A percentile compares a stretch with the other conserved stretches of the same genome.
phyloP scores from a whole-genome alignment of 2,113 vertebrate species.

The Laticauda colubrina region DNA sequence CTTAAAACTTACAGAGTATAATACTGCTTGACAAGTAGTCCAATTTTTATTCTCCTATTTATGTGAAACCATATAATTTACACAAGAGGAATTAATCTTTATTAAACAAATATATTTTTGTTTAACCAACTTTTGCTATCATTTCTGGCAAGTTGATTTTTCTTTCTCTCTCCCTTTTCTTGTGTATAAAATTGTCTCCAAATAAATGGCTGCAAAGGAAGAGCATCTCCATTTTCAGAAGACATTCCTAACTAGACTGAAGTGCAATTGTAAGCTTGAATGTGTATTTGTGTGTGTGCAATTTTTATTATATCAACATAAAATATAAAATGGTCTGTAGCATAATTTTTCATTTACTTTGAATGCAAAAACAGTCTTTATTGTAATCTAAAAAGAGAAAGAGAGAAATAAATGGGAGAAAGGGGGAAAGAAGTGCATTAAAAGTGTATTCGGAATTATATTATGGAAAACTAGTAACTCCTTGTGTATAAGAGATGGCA shows the following conservation, averaged over 20 bases:
- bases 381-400: constrained; percentile 33
- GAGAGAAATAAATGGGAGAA: not conserved
- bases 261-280: not conserved
- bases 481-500: constrained; percentile 29
- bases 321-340: constrained; percentile 10
- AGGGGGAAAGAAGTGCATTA: constrained; percentile 35
- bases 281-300: not conserved
- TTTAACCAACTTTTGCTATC: not conserved
- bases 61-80: not conserved
- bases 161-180: not conserved
- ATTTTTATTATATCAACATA: constrained; percentile 18
- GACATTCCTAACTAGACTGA: not conserved
- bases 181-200: not conserved
- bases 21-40: not conserved
- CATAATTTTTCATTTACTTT: constrained; percentile 44
- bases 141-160: not conserved
- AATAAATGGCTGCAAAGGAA: not conserved
- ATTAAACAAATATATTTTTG: not conserved
- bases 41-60: not conserved
- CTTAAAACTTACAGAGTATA: not conserved
- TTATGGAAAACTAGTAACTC: constrained; percentile 25
- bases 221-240: not conserved
- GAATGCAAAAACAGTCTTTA: constrained; percentile 36
- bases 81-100: not conserved
- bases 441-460: constrained; percentile 37